Evolutionary conservation across 2,113 vertebrate genomes (phyloP), one percentile per base, ranked within the genome.

Genomic region (Prunella fulvescens): DNA sequence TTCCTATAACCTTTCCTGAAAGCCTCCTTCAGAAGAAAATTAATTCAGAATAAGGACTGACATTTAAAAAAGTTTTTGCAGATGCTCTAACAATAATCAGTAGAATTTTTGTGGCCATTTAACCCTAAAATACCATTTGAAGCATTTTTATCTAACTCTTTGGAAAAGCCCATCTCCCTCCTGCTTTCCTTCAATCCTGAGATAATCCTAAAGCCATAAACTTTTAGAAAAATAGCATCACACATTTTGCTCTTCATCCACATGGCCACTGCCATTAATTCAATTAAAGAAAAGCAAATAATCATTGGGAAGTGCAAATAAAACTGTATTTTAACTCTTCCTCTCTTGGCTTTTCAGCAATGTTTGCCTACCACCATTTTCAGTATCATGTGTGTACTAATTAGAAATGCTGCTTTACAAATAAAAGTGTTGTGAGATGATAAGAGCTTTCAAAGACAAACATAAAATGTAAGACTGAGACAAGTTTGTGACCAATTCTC

Each of bases 391-490:
- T 48, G 14, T 14, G 56, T 42, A 74, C 45, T 72, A 84, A 64
- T 80, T 72, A 91, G 26, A 39, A 92, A 95, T 28, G 65, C 51
- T 81, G 91, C 60, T 54, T 87, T 92, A 87, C 50, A 94, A 84
- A 92, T 81, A 87, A 60, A 97, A 97, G 42, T 47, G 18, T 42
- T 64, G 24, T 80, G 93, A 95, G 50, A 50, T 35, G 54, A 33
- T 78, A 94, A 93, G 81, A 86, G 28, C 58, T 90, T 93, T 86
- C 44, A 80, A 81, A 85, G 53, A 85, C 76, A 94, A 96, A 95
- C 9, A 72, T 76, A 87, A 96, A 86, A 61, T 29, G 19, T 80
- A 95, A 86, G 67, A 76, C 45, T 35, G 39, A 93, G 77, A 26
- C 44, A 79, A 67, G n/a, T 57, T 94, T 39, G 33, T 25, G n/a